These are phyloP conservation scores for Lasioglossum pauxillum DNA, from an alignment of 2,888 invertebrate species.

Conservation along the genomic window DNA sequence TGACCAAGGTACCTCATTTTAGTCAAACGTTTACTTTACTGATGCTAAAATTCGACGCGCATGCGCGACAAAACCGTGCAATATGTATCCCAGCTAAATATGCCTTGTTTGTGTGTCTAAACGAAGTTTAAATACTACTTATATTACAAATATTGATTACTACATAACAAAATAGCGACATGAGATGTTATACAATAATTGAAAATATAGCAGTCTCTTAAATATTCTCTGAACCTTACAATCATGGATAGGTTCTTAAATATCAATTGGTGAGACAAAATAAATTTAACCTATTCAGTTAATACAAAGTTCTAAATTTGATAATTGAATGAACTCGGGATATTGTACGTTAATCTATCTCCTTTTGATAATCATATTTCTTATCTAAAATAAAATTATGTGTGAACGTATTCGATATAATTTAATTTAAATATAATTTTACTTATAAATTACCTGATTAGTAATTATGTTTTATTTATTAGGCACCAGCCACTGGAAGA, in stretches of 20 bases:
- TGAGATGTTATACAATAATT: neutral
- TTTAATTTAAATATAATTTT: neutral
- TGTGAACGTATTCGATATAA: neutral
- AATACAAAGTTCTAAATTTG: neutral
- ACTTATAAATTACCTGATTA: neutral
- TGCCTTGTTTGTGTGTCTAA: neutral
- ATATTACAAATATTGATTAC: neutral
- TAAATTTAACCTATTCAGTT: neutral
- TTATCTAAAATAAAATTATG: neutral
- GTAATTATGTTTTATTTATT: slow-evolving; percentile 28
- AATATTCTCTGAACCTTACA: neutral
- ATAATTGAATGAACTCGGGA: neutral
- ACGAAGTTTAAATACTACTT: neutral
- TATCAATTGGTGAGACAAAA: slow-evolving; percentile 76
- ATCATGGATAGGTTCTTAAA: slow-evolving; percentile 76
- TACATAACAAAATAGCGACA: neutral
- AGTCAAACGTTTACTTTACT: no score
- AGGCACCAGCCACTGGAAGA: slow-evolving; percentile 78
- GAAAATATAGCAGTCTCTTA: neutral
- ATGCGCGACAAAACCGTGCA: no score
- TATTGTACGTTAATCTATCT: neutral
- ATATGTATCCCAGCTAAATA: no score
- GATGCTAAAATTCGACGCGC: no score
- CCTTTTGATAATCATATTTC: neutral
- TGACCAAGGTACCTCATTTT: no score